These are phyloP conservation scores for Orchestia grillus DNA, from an alignment of 1,140 invertebrate species.

Conservation along the genomic window DNA sequence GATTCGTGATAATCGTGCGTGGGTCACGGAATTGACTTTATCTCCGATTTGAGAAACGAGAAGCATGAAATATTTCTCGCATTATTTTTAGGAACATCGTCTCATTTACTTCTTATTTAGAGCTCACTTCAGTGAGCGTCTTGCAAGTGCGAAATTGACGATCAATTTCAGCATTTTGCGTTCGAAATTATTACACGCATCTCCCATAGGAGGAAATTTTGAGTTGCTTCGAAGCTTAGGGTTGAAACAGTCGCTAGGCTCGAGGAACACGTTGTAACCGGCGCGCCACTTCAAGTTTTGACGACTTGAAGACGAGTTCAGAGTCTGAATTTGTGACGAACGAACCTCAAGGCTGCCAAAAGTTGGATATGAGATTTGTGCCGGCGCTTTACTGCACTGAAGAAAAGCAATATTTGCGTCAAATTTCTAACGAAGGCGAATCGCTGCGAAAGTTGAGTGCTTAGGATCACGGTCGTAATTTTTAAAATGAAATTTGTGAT, in stretches of 20 bases:
- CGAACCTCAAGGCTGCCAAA: neutral
- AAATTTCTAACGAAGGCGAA: neutral
- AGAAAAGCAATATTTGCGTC: neutral
- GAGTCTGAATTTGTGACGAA: neutral
- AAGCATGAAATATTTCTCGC: too few relatives aligned
- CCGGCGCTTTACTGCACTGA: neutral
- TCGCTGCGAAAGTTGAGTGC: neutral
- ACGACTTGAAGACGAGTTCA: neutral
- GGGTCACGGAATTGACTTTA: too few relatives aligned
- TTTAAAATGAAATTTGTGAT: neutral
- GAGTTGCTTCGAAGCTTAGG: too few relatives aligned
- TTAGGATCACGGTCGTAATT: neutral
- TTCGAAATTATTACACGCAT: too few relatives aligned
- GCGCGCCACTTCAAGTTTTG: neutral
- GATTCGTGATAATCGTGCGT: too few relatives aligned
- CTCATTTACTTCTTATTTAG: too few relatives aligned
- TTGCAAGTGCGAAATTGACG: too few relatives aligned
- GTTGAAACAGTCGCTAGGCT: neutral
- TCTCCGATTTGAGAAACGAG: too few relatives aligned
- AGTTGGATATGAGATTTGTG: neutral
- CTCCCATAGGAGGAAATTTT: too few relatives aligned
- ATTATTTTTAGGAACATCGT: too few relatives aligned
- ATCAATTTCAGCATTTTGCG: too few relatives aligned
- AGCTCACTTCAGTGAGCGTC: too few relatives aligned
- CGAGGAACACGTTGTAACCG: neutral